A percentile compares a stretch with the other conserved stretches of the same genome.
Evolutionary conservation across 2,797 vertebrate genomes (phyloP).

Genomic region (Malurus leucopterus): DNA sequence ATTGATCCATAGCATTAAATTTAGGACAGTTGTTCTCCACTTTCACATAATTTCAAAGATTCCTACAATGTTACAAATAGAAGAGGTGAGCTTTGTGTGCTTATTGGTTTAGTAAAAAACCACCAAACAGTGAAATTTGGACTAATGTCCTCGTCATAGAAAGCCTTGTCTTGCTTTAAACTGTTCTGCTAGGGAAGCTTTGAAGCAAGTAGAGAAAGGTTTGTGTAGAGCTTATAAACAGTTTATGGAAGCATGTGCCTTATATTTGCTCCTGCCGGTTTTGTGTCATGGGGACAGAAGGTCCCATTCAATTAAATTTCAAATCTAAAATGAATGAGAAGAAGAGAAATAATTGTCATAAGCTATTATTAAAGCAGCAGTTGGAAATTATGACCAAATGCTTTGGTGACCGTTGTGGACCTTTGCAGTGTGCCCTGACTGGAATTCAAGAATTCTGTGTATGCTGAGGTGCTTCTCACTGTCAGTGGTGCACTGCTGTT

Average conservation of each 20-base stretch:
- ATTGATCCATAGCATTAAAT: background rate
- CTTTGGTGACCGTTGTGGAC: background rate
- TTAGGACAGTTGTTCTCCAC: background rate
- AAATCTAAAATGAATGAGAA: background rate
- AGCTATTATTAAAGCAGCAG: background rate
- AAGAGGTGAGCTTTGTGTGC: background rate
- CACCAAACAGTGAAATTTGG: background rate
- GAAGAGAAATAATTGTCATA: background rate
- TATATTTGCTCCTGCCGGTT: background rate
- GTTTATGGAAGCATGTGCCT: background rate
- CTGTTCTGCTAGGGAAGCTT: background rate
- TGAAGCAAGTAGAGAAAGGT: background rate
- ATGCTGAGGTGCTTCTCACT: background rate
- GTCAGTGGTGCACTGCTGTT: background rate
- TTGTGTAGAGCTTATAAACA: background rate
- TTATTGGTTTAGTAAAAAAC: background rate
- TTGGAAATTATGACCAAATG: background rate
- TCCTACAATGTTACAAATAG: background rate
- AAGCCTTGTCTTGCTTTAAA: background rate
- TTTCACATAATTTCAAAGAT: background rate
- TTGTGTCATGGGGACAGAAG: background rate
- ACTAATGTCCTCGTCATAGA: fast-evolving
- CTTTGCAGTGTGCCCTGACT: background rate
- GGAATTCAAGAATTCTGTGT: background rate
- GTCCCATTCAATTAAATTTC: background rate